phyloP scores from a whole-genome alignment of 2,797 vertebrate species.

The Acanthornis magna region DNA sequence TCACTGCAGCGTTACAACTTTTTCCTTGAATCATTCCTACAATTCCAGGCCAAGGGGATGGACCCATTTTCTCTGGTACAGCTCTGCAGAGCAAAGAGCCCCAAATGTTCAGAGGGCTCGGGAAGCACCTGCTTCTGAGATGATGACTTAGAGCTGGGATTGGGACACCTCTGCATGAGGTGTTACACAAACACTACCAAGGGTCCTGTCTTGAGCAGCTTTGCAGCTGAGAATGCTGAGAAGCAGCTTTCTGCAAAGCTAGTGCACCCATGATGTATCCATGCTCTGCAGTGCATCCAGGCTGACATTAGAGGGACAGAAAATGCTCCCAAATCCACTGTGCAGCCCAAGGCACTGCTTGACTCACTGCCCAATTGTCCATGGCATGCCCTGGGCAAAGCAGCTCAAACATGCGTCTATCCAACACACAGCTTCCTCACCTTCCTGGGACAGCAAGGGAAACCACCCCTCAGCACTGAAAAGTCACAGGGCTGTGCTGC shows the following conservation, averaged over 20 bases:
- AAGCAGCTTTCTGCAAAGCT: neutral
- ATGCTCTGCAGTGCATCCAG: neutral
- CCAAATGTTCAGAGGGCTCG: neutral
- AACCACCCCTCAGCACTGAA: neutral
- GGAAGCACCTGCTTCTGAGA: neutral
- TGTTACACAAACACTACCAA: neutral
- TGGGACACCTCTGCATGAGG: neutral
- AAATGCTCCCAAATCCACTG: neutral
- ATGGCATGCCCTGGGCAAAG: neutral
- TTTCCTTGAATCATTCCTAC: neutral
- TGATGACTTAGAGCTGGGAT: neutral
- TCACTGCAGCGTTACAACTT: neutral
- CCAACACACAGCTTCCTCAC: neutral
- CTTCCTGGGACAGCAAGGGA: neutral
- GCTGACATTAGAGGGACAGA: neutral
- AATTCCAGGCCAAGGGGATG: neutral
- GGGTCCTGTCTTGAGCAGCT: neutral
- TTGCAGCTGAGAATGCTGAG: neutral
- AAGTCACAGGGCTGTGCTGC: neutral
- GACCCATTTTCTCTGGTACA: neutral
- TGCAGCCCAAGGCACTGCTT: neutral
- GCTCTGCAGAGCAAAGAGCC: neutral
- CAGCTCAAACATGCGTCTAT: neutral
- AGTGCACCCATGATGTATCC: neutral
- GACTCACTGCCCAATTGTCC: accelerated